Base-by-base conservation (phyloP, 1,140 invertebrate species). In the Nylanderia fulva region DNA sequence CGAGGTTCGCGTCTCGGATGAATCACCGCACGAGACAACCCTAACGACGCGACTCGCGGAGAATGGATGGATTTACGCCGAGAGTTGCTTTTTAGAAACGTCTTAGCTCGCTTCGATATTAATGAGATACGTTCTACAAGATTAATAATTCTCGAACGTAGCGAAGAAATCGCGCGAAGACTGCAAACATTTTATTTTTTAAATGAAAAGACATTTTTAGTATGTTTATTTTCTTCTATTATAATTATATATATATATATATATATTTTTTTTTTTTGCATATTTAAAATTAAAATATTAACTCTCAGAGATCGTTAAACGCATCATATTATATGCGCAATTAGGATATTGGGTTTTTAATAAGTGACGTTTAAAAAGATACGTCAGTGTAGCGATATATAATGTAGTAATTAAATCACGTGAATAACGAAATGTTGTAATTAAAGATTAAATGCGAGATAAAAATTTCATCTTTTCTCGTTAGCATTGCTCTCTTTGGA, bases 21-120 rank as follows among this genome's bases (percentile, higher is more conserved):
- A 90, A 86, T 90, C 89, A 89, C 83, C 56, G 71, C 42, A 76
- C 71, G 89, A 84, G 79, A 84, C 86, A 90, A 87, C 86, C 84
- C 85, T 87, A 90, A 89, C 87, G 88, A 89, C 66, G 85, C 64
- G 72, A 82, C 58, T 56, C 86, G 82, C 75, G 77, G 75, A 68
- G 85, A 64, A 56, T 60, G 77, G 77, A 82, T 60, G 54, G 66
- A 82, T 82, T 82, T 71, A 33, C 66, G 63, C 66, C 52, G 21
- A n/a, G 66, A 33, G 64, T 69, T 48, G 27, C 52, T 72, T 82
- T 69, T 82, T 82, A 39, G 18, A 18, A 27, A 21, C 54, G 27
- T 82, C 77, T 82, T 82, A 24, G 52, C 45, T 60, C 3, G 36
- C 66, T 33, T 29, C 36, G 52, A 60, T 27, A 54, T 72, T 82